Base-by-base conservation (phyloP, 2,888 invertebrate species). In the Calliphora vomitoria region DNA sequence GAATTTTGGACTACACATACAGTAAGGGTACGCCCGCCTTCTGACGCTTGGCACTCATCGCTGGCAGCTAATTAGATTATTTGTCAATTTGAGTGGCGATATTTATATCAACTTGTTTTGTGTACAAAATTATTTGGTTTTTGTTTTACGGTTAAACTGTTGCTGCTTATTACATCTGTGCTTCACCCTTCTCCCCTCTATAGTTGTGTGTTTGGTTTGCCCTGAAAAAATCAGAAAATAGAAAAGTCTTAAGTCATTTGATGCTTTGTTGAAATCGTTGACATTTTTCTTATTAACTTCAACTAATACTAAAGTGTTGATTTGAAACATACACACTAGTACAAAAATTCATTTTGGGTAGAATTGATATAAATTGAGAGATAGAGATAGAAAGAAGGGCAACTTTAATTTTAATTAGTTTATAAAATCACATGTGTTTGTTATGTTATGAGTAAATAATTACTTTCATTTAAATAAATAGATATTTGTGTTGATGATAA, bases 21-120 rank as follows among this genome's bases (percentile, higher is more conserved):
- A 15, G 58, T 15, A 74, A 62, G 50, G 55, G 84, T 68, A 58
- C 5, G 15, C 55, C 20, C 47, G 74, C 64, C 89, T 89, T 90
- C 90, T 92, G 92, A 92, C 90, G 91, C 90, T 89, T 86, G 89
- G 91, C 91, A 91, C 91, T 92, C 93, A 92, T 91, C 92, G 90
- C 90, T 90, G 89, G 89, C 91, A 89, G 90, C 91, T 92, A 92
- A 92, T 92, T 92, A 91, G 92, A 92, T 91, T 91, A 92, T 92
- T 92, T 91, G 92, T 92, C 92, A 91, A 90, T 82, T 88, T 84
- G 89, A 85, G 84, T 89, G 87, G 89, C 69, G 83, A 85, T 86
- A 84, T 88, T 86, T 87, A 79, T 87, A 87, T 85, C 82, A 87
- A 87, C 85, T 89, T 89, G 74, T 88, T 85, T 81, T 68, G 18